Conservation (phyloP, 2,113 vertebrate genomes). For the Nerophis lumbriciformis region DNA sequence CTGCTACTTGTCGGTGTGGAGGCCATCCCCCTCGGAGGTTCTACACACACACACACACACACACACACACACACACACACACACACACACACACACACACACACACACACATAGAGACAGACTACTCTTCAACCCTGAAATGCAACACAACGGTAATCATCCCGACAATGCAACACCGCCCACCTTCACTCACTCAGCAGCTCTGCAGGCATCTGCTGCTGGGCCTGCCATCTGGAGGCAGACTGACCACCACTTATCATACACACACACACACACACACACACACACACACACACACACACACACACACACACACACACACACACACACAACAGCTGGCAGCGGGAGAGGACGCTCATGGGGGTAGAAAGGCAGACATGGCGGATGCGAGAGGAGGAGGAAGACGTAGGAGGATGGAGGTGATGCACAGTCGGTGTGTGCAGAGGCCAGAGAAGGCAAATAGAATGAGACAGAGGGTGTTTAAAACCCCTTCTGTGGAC, state of each 20-base stretch:
- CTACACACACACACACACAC: slow-evolving; percentile 8
- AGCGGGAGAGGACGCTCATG: not conserved
- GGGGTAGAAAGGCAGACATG: not conserved
- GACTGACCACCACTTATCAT: slow-evolving; percentile 68
- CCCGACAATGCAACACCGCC: slow-evolving; percentile 26
- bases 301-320: no score
- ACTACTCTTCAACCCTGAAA: slow-evolving; percentile 61
- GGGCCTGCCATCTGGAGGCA: slow-evolving; percentile 69
- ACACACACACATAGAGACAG: no score
- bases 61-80: not conserved
- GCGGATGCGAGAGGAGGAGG: not conserved
- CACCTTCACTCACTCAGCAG: slow-evolving; percentile 9
- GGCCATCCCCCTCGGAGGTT: slow-evolving; percentile 23
- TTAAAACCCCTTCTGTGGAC: slow-evolving; percentile 5
- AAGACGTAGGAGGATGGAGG: slow-evolving; percentile 15
- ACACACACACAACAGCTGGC: slow-evolving; percentile 8
- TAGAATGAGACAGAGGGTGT: slow-evolving; percentile 13
- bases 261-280: slow-evolving; percentile 36
- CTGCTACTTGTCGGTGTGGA: slow-evolving; percentile 23
- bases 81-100: not conserved
- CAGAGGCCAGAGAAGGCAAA: slow-evolving; percentile 5
- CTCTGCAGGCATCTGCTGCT: slow-evolving; percentile 62
- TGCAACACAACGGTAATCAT: slow-evolving; percentile 58
- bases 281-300: slow-evolving; percentile 17
- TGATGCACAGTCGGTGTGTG: slow-evolving; percentile 3